A percentile compares a stretch with the other conserved stretches of the same genome.
phyloP scores from a whole-genome alignment of 2,113 vertebrate species.

The Neodontobutis hainanensis region DNA sequence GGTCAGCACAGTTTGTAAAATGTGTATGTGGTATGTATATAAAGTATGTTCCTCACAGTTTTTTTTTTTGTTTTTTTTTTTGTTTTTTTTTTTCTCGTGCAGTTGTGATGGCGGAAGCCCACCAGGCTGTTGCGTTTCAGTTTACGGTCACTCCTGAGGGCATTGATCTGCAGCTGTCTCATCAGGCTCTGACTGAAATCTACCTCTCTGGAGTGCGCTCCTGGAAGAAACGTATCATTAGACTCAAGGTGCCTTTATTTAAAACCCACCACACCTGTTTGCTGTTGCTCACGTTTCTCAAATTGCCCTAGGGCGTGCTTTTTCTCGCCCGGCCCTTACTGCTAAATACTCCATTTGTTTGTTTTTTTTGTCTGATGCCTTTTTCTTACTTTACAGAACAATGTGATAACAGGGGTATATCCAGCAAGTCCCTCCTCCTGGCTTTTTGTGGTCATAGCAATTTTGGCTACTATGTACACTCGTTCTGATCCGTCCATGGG shows the following conservation, averaged over 20 bases:
- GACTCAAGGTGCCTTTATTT: slow-evolving; percentile 79
- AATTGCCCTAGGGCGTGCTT: not conserved
- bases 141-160: slow-evolving; percentile 83
- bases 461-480: slow-evolving; percentile 88
- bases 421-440: slow-evolving; percentile 90
- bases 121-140: slow-evolving; percentile 88
- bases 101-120: slow-evolving; percentile 87
- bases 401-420: slow-evolving; percentile 84
- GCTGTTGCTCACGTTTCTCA: not conserved
- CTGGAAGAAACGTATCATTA: slow-evolving; percentile 85
- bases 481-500: slow-evolving; percentile 94
- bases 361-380: not conserved
- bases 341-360: not conserved
- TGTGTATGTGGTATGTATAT: too few species aligned
- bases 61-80: not conserved
- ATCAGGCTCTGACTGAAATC: slow-evolving; percentile 83
- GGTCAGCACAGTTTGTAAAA: too few species aligned
- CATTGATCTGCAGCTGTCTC: slow-evolving; percentile 80
- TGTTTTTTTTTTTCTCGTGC: not conserved
- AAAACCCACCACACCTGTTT: not conserved
- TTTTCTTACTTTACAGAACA: slow-evolving; percentile 78
- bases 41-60: too few species aligned
- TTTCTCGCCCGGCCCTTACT: too few species aligned
- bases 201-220: slow-evolving; percentile 87
- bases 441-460: slow-evolving; percentile 89